Percentiles rank a stretch among this genome's conserved stretches.
Evolutionary conservation across 2,888 invertebrate species (phyloP).

Genomic region (Phragmatobia fuliginosa): DNA sequence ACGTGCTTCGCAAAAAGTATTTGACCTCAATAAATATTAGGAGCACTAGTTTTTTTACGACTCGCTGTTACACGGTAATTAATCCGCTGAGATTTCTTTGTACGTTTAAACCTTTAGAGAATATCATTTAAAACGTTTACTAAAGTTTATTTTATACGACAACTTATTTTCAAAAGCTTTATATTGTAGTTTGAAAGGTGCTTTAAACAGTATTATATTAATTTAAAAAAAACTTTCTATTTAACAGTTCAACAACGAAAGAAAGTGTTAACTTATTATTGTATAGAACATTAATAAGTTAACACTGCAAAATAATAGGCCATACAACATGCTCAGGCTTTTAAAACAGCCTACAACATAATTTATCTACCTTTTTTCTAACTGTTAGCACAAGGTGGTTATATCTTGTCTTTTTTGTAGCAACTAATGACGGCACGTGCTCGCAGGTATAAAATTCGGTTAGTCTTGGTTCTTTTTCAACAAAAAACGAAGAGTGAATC

Average conservation of each 20-base stretch:
- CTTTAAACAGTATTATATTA: not conserved
- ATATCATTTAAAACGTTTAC: not conserved
- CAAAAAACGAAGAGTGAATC: constrained; percentile 35
- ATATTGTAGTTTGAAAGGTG: not conserved
- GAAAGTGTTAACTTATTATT: too few relatives aligned
- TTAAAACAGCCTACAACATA: constrained; percentile 25
- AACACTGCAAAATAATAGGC: not conserved
- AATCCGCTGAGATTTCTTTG: constrained; percentile 33
- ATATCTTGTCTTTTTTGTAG: constrained; percentile 58
- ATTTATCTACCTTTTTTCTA: constrained; percentile 45
- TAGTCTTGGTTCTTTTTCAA: constrained; percentile 53
- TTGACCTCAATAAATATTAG: constrained; percentile 63
- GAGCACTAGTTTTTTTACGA: constrained; percentile 65
- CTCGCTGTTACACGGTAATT: constrained; percentile 49
- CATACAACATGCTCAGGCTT: not conserved
- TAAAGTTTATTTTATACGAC: not conserved
- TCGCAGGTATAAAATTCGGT: constrained; percentile 62
- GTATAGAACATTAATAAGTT: too few relatives aligned
- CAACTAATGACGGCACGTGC: constrained; percentile 63
- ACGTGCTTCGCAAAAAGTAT: constrained; percentile 55
- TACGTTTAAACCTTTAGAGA: constrained; percentile 20
- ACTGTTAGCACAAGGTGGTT: constrained; percentile 51
- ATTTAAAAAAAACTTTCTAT: too few relatives aligned
- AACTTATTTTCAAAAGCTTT: not conserved
- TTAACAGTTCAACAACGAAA: too few relatives aligned